Conservation (phyloP, 2,888 invertebrate species). For the Pandemis corylana region DNA sequence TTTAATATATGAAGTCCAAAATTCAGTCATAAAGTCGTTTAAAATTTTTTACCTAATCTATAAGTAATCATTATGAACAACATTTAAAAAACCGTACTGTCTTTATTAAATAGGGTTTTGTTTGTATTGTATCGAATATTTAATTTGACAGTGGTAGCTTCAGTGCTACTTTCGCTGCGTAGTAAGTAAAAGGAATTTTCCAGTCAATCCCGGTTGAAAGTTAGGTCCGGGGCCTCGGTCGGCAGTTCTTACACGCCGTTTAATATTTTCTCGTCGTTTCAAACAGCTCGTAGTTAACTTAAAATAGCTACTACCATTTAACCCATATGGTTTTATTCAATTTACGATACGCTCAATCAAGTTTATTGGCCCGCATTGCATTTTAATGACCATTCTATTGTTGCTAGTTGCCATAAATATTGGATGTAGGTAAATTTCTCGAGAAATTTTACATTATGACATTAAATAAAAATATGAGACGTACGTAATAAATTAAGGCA, state of each 20-base stretch:
- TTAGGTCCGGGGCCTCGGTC: background rate
- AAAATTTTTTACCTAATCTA: too few relatives aligned
- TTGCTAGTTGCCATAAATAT: background rate
- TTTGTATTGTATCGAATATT: too few relatives aligned
- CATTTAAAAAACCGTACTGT: too few relatives aligned
- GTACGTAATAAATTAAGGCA: too few relatives aligned
- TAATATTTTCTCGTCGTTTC: background rate
- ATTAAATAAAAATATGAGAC: too few relatives aligned
- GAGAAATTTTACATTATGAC: too few relatives aligned
- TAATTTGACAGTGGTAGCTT: too few relatives aligned
- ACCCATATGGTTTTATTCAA: slow-evolving; percentile 21
- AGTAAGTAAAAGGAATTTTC: background rate
- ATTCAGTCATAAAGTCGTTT: too few relatives aligned
- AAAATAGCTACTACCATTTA: slow-evolving; percentile 19
- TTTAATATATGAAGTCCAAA: too few relatives aligned
- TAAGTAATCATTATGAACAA: too few relatives aligned
- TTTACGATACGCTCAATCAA: background rate
- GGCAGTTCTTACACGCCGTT: background rate
- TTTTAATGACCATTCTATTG: slow-evolving; percentile 14
- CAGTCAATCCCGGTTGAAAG: background rate
- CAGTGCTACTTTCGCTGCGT: too few relatives aligned
- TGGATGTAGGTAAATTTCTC: background rate
- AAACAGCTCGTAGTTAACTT: background rate
- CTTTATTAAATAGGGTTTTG: too few relatives aligned
- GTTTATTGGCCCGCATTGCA: slow-evolving; percentile 30